Evolutionary conservation across 2,888 invertebrate genomes (phyloP), one percentile per base, ranked within the genome.

Genomic region (Nyleta sp.): DNA sequence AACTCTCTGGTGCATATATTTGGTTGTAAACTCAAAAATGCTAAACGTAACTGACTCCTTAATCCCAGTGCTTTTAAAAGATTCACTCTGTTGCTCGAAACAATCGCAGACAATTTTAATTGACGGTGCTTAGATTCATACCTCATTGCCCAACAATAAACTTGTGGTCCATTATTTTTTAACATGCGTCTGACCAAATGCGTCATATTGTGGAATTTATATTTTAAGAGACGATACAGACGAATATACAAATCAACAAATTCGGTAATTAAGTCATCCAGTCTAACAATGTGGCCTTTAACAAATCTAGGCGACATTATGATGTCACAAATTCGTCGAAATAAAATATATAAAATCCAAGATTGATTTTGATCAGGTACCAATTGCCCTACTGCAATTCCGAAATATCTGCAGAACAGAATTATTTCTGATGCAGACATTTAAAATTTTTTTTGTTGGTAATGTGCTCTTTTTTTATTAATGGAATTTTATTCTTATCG

Each of bases 331-430:
- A 72, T 72, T 62, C 31, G 20, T 35, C 77, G 28, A 7, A 80
- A 62, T 20, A 78, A 53, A 35, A 71, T 77, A 13, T 77, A 80
- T 40, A 78, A 59, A 22, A 3, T n/a, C 74, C 77, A 80, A 48
- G 52, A 10, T 24, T 60, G 7, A 59, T 71, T 62, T 38, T 71
- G 57, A 20, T 57, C 64, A 50, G 46, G 55, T 20, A 71, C 55
- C 20, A 38, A 1, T 2, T 64, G n/a, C 8, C 64, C 76, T 48
- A 76, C 50, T 20, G 50, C 38, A 24, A 75, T 40, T 44, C 75
- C 75, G 33, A 75, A 62, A 50, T 64, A 75, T 57, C 52, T 11
- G 17, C 38, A 48, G 44, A 76, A 76, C 4, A 68, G 46, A 1
- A 42, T 24, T 50, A 70, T 68, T 75, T 75, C 68, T 15, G 70